Conservation (phyloP, 2,797 vertebrate species). For the Philypnodon macrostomus region DNA sequence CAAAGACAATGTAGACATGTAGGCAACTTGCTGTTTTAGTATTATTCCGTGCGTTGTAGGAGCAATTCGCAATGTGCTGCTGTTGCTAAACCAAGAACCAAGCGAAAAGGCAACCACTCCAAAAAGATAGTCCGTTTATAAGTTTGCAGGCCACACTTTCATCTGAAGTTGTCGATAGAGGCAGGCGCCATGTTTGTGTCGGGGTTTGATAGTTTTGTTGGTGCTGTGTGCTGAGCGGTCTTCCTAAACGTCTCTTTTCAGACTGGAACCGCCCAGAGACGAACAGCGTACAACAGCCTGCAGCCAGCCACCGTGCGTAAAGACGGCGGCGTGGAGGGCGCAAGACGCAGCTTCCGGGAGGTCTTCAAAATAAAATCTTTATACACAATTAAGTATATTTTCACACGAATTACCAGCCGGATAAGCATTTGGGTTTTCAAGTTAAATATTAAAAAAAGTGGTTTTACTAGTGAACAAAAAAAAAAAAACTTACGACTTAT, state of each 20-base stretch:
- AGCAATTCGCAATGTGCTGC: constrained; percentile 20
- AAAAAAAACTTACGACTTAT: too few relatives aligned
- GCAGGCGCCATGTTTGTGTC: constrained; percentile 80
- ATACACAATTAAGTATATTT: too few relatives aligned
- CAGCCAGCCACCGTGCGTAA: background rate
- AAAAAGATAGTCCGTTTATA: constrained; percentile 28
- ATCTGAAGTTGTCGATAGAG: constrained; percentile 60
- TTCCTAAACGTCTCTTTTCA: constrained; percentile 50
- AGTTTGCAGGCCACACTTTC: constrained; percentile 62
- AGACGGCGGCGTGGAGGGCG: constrained; percentile 7
- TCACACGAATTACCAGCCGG: too few relatives aligned
- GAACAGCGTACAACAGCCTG: constrained; percentile 49
- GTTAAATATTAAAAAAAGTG: too few relatives aligned
- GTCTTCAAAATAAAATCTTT: constrained; percentile 38
- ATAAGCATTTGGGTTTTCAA: too few relatives aligned
- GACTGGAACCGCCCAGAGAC: constrained; percentile 73
- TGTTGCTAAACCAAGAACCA: too few relatives aligned
- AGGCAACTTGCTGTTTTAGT: constrained; percentile 66
- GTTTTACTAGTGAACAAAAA: too few relatives aligned
- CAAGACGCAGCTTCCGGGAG: constrained; percentile 13
- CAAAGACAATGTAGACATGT: constrained; percentile 72
- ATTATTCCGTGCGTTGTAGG: constrained; percentile 38
- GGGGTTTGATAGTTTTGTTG: constrained; percentile 59
- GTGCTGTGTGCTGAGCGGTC: constrained; percentile 63
- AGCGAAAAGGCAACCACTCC: background rate